A percentile compares a stretch with the other conserved stretches of the same genome.
Conservation (phyloP, 2,113 vertebrate species). For the Asarcornis scutulata region DNA sequence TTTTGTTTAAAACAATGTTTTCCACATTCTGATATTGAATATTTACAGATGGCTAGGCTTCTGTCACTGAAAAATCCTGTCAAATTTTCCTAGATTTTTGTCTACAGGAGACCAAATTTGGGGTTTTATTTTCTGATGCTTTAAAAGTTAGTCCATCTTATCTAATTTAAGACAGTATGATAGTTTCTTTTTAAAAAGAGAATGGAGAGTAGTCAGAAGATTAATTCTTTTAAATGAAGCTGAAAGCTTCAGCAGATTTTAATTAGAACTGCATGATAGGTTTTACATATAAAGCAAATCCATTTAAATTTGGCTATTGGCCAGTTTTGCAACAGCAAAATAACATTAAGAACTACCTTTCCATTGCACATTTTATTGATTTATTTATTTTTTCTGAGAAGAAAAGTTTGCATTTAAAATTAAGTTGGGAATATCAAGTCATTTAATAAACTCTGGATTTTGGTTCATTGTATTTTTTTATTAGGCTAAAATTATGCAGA, state of each 20-base stretch:
- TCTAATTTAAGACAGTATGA: background rate
- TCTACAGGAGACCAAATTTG: background rate
- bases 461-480: background rate
- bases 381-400: background rate
- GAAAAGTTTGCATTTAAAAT: background rate
- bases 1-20: background rate
- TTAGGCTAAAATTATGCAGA: background rate
- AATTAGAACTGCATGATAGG: constrained; percentile 65
- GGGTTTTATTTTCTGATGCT: background rate
- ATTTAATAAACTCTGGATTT: background rate
- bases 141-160: background rate
- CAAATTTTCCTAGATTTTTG: background rate
- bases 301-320: constrained; percentile 45
- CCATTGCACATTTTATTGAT: background rate
- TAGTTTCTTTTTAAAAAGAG: constrained; percentile 16
- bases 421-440: background rate
- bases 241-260: constrained; percentile 68
- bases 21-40: background rate
- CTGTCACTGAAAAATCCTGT: background rate
- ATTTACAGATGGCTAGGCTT: background rate
- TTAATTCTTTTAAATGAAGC: constrained; percentile 45
- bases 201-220: constrained; percentile 15
- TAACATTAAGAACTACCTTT: constrained; percentile 9
- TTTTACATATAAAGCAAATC: constrained; percentile 24
- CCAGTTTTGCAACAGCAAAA: constrained; percentile 9